Percentiles rank a stretch among this genome's conserved stretches.
Conservation (phyloP, 2,888 invertebrate species). For the Lysandra bellargus region DNA sequence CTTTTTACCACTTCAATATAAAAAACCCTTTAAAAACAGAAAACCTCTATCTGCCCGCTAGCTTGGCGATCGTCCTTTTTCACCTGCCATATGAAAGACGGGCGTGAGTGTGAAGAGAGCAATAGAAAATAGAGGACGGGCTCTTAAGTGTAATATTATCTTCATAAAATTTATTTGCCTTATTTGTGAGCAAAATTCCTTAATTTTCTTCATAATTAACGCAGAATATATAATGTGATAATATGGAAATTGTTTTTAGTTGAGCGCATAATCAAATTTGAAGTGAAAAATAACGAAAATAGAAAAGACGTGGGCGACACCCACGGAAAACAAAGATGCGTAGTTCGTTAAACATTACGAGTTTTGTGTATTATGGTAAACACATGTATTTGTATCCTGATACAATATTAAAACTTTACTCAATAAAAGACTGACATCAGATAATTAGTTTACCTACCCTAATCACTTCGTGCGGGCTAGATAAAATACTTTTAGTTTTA, state of each 20-base stretch:
- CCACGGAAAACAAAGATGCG: slow-evolving; percentile 46
- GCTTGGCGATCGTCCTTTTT: no score
- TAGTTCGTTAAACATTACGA: slow-evolving; percentile 29
- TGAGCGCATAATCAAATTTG: neutral
- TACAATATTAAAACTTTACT: neutral
- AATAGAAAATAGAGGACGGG: no score
- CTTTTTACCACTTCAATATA: no score
- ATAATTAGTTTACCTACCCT: neutral
- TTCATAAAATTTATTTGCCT: neutral
- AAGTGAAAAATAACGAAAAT: slow-evolving; percentile 59
- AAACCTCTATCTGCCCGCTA: no score
- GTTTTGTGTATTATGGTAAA: slow-evolving; percentile 19
- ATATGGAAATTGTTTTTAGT: slow-evolving; percentile 28
- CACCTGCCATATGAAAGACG: no score
- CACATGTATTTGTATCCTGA: slow-evolving; percentile 3
- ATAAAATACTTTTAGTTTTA: neutral
- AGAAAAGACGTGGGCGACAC: slow-evolving; percentile 70
- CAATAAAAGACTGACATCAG: no score
- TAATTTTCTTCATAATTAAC: neutral
- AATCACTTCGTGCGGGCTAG: neutral
- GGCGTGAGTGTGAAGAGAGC: no score
- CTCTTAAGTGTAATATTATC: neutral
- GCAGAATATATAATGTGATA: slow-evolving; percentile 38
- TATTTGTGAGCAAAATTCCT: neutral
- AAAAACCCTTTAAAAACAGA: no score